Evolutionary conservation across 2,113 vertebrate species (phyloP), one percentile per base, ranked within the genome.

Genomic region (Corydoras maculifer): DNA sequence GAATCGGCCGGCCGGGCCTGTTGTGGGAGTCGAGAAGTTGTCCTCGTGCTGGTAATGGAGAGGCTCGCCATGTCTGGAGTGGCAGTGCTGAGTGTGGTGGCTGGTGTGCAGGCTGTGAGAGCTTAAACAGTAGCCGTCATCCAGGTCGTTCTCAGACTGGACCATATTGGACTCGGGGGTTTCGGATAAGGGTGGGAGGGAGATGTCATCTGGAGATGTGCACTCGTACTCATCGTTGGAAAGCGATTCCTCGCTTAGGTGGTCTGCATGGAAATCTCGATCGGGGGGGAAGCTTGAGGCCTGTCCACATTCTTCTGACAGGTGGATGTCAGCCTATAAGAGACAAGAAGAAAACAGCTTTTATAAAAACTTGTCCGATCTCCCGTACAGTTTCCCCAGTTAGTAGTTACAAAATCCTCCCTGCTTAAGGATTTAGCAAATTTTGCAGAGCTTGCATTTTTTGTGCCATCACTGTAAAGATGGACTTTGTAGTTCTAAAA

Each of bases 151-250:
- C 83, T 91, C 93, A 15, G 90, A 93, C 3, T 86, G 90, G 13
- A 88, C 72, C 10, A 89, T 78, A 65, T 84, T 87, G 72, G 92
- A 94, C 81, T 94, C 91, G 0, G 95, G 94, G 3, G 93, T 97
- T 75, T 90, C 92, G 1, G 94, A 92, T 84, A 97, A 89, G 0
- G 92, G 91, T 48, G 94, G 93, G 75, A 96, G 87, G 58, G 94
- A 97, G 72, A 96, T 91, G 83, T 98, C 93, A 18, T 96, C 93
- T 15, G 94, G 91, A 25, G 94, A 96, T 25, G 84, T 85, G 79
- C 94, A 94, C 62, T 96, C 92, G 6, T 92, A 93, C 82, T 96
- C 94, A 35, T 96, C 92, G 54, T 86, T 92, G 0, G 91, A 93
- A 50, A 84, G 77, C 25, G 74, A 77, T 62, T 93, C 93, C 73